A percentile compares a stretch with the other conserved stretches of the same genome.
Evolutionary conservation across 1,140 invertebrate species (phyloP).

Genomic region (Elysia chlorotica): DNA sequence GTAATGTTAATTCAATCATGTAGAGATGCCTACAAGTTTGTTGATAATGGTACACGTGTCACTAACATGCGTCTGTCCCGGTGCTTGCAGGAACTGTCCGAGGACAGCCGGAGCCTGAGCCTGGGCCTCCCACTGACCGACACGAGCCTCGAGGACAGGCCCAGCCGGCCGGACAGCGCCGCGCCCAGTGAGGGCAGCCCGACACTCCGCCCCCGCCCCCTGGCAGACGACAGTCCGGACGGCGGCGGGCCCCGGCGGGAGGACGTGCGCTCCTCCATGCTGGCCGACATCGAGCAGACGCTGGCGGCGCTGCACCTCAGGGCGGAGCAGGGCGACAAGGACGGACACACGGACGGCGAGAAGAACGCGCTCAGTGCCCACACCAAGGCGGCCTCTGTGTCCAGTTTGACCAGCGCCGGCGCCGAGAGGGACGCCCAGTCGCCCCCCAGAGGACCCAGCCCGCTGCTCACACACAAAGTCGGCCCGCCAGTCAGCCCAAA

Average conservation of each 20-base stretch:
- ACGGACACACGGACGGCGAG: background rate
- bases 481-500: too few relatives aligned
- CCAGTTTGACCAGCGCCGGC: background rate
- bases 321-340: background rate
- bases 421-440: background rate
- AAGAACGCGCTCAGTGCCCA: background rate
- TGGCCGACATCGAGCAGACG: slow-evolving; percentile 25
- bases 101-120: background rate
- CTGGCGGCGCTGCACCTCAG: slow-evolving; percentile 12
- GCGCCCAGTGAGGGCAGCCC: background rate
- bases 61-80: too few relatives aligned
- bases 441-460: background rate
- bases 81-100: slow-evolving; percentile 8
- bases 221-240: too few relatives aligned
- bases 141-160: too few relatives aligned
- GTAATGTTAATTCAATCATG: too few relatives aligned
- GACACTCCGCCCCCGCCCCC: background rate
- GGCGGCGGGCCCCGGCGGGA: too few relatives aligned
- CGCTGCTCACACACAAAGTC: background rate
- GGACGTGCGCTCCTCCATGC: slow-evolving; percentile 19
- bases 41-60: too few relatives aligned
- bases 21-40: too few relatives aligned
- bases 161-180: background rate
- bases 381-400: background rate
- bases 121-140: too few relatives aligned